Conservation (phyloP, 2,797 vertebrate genomes). For the Spinus olivaceus region DNA sequence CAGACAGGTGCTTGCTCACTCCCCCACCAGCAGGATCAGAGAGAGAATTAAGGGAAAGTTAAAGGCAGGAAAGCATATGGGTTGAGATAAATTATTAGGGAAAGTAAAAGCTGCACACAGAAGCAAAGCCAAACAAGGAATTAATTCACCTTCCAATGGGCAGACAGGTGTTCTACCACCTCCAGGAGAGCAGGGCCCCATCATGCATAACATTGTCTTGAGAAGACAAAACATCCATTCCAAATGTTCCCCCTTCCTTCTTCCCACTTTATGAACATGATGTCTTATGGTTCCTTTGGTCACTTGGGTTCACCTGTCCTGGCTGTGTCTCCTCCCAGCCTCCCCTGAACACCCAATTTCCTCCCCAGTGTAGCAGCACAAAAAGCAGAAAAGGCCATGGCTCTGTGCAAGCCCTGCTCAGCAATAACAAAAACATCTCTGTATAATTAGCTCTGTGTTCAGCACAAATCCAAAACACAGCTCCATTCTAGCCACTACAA, state of each 20-base stretch:
- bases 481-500: neutral
- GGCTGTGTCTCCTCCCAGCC: neutral
- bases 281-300: neutral
- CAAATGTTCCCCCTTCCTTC: neutral
- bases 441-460: neutral
- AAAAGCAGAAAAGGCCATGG: neutral
- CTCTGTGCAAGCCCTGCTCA: neutral
- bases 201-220: neutral
- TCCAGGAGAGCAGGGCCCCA: fast-evolving
- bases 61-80: neutral
- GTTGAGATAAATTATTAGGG: neutral
- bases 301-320: neutral
- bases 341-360: neutral
- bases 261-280: neutral
- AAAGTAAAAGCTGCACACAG: neutral
- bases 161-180: neutral
- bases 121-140: neutral
- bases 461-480: neutral
- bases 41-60: neutral
- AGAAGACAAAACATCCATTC: neutral
- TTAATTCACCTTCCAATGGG: neutral
- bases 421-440: neutral
- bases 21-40: neutral
- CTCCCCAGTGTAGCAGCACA: neutral
- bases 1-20: neutral